Conservation (phyloP, 2,113 vertebrate species). For the Pyxicephalus adspersus region DNA sequence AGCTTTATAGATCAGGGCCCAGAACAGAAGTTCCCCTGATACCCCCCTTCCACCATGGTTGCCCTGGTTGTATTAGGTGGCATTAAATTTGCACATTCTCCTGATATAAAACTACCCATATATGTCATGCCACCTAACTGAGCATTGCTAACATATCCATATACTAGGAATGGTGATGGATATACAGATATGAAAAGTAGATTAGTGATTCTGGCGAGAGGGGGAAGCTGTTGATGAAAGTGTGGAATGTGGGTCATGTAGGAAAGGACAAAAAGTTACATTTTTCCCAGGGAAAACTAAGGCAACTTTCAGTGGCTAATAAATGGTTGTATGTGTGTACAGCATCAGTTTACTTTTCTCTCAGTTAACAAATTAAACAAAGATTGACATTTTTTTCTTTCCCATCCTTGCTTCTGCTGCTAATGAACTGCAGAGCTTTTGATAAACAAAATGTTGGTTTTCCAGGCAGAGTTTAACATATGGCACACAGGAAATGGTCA, state of each 20-base stretch:
- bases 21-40: too few species aligned
- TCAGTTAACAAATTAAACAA: conserved; percentile 1
- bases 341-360: neutral
- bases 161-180: too few species aligned
- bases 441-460: conserved; percentile 26
- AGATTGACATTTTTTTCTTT: conserved; percentile 12
- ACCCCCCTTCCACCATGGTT: too few species aligned
- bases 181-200: too few species aligned
- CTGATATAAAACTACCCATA: too few species aligned
- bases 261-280: neutral
- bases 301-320: neutral
- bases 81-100: too few species aligned
- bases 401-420: neutral
- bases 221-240: too few species aligned
- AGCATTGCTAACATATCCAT: too few species aligned
- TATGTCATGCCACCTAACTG: too few species aligned
- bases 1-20: too few species aligned
- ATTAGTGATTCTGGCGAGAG: too few species aligned
- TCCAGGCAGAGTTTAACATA: conserved; percentile 14
- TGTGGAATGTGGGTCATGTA: neutral
- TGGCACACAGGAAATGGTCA: conserved; percentile 36
- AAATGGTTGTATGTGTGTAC: neutral
- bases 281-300: neutral
- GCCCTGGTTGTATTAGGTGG: too few species aligned
- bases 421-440: conserved; percentile 12